Evolutionary conservation across 2,888 invertebrate species (phyloP).

Genomic region (Nasonovia ribisnigri): DNA sequence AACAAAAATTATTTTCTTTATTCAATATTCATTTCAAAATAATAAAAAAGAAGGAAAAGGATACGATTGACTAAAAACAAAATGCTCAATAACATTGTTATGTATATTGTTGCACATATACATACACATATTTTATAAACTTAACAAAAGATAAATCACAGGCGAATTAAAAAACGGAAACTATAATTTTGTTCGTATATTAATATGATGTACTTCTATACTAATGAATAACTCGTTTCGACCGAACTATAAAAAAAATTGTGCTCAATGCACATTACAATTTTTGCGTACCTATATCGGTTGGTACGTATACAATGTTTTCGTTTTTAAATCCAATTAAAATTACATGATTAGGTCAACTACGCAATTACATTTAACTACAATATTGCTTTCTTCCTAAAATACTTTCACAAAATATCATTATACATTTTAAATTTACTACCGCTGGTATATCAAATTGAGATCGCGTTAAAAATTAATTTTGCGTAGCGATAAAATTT

Average conservation of each 20-base stretch:
- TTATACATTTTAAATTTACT: slow-evolving; percentile 35
- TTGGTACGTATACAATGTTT: slow-evolving; percentile 58
- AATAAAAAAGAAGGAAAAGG: slow-evolving; percentile 11
- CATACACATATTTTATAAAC: slow-evolving; percentile 63
- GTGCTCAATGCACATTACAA: slow-evolving; percentile 35
- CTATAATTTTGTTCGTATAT: slow-evolving; percentile 57
- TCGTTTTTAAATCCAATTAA: slow-evolving; percentile 38
- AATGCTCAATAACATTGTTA: slow-evolving; percentile 62
- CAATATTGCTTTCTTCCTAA: slow-evolving; percentile 60
- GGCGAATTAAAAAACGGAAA: slow-evolving; percentile 63
- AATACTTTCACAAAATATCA: slow-evolving; percentile 48
- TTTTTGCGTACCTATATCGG: slow-evolving; percentile 13
- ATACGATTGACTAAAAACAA: slow-evolving; percentile 4
- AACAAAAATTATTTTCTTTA: background rate
- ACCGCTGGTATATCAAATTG: slow-evolving; percentile 53
- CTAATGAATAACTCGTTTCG: slow-evolving; percentile 44
- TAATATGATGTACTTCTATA: slow-evolving; percentile 33
- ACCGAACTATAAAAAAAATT: slow-evolving; percentile 50
- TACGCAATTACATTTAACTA: slow-evolving; percentile 52
- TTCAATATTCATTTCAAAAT: background rate
- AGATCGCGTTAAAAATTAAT: slow-evolving; percentile 61
- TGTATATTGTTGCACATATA: slow-evolving; percentile 62
- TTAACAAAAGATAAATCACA: slow-evolving; percentile 65
- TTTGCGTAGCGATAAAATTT: slow-evolving; percentile 59
- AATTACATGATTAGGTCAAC: slow-evolving; percentile 58